Evolutionary conservation across 2,888 invertebrate species (phyloP), one percentile per base, ranked within the genome.

Genomic region (Parapristionchus giblindavisi): DNA sequence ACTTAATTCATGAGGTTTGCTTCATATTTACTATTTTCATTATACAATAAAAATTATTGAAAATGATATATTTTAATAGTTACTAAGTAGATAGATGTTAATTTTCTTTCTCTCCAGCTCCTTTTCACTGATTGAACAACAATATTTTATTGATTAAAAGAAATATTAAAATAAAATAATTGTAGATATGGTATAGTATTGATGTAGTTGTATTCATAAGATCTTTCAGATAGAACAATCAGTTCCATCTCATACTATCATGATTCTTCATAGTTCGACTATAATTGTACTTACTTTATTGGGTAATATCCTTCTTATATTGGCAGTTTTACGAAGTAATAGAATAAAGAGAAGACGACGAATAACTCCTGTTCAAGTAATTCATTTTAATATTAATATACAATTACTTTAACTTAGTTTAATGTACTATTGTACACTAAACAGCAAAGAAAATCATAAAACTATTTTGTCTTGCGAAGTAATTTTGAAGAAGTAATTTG

Each of bases 231-330:
- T 54, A 27, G 27, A 5, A 3, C 48, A 32, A 17, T 14, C 43
- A 24, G 43, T 29, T 38, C 70, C 70, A 14, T 34, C 70, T 51
- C 52, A 27, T 32, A 14, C 54, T 8, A 24, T 70, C 3, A 70
- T 70, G 52, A 70, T 70, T 34, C 70, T 70, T n/a, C 70, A 70
- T 24, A 70, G 54, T 40, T n/a, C 38, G 14, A n/a, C n/a, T n/a
- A 32, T 54, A 3, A 70, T 70, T 14, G n/a, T 70, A 17, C 21
- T 70, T 3, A 70, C 70, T 27, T 3, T 70, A 17, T 4, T 70
- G 24, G 52, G 70, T 11, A 70, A 70, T 54, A 24, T 70, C 17
- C 54, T 70, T n/a, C 70, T 70, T 2, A 27, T 70, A 5, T 24
- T 21, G 5, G 54, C 40, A 24, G 52, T 70, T 8, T 54, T 52